These are phyloP conservation scores for Chloroceryle amazona DNA, from an alignment of 2,797 vertebrate genomes.

Conservation along the genomic window DNA sequence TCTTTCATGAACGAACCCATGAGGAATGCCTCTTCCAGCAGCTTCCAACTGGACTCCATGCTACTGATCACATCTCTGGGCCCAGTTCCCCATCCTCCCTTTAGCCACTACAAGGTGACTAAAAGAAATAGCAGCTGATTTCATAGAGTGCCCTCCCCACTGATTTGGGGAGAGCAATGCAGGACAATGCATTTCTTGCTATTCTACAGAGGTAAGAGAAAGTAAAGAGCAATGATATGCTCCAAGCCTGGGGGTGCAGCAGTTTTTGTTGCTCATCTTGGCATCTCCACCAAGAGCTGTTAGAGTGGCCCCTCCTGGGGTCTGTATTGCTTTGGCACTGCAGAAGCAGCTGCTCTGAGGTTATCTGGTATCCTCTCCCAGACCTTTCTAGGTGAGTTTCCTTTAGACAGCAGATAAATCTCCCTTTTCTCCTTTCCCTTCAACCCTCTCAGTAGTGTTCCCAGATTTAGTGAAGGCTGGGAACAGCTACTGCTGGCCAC, in stretches of 20 bases:
- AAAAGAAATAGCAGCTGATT: neutral
- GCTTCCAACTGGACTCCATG: neutral
- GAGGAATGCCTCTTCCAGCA: neutral
- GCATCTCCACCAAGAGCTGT: neutral
- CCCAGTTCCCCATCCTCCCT: neutral
- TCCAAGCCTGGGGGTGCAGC: neutral
- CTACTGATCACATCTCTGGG: neutral
- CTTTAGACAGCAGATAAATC: neutral
- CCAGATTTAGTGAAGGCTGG: neutral
- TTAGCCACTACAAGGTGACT: neutral
- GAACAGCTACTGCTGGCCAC: neutral
- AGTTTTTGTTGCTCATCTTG: neutral
- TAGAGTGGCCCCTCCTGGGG: neutral
- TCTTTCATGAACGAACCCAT: neutral
- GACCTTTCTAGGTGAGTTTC: neutral
- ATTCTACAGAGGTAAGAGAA: neutral
- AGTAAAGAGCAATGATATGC: neutral
- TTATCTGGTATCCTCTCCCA: neutral
- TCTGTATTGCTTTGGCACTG: neutral
- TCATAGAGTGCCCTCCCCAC: neutral
- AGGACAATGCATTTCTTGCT: neutral
- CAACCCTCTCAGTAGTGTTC: fast-evolving
- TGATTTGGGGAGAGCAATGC: neutral
- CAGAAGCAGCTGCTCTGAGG: neutral
- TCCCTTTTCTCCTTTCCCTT: neutral